phyloP scores from a whole-genome alignment of 2,888 invertebrate species.

The Lycophotia porphyrea region DNA sequence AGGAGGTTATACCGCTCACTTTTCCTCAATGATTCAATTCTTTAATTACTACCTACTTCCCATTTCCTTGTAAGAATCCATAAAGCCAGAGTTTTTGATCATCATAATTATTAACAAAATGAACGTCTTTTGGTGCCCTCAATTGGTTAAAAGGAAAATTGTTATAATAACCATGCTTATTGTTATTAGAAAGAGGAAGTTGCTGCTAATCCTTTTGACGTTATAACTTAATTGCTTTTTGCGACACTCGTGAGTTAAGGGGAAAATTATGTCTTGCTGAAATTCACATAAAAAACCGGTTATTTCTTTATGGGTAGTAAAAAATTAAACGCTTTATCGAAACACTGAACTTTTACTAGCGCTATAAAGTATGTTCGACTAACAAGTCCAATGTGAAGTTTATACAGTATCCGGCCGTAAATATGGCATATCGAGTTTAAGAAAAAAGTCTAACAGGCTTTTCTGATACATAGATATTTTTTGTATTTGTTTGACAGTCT shows the following conservation, averaged over 20 bases:
- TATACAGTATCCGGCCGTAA: neutral
- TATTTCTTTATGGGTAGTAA: constrained; percentile 16
- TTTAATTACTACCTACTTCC: constrained; percentile 20
- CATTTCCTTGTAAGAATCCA: constrained; percentile 23
- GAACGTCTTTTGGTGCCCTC: neutral
- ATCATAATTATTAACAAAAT: constrained; percentile 31
- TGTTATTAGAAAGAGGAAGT: constrained; percentile 29
- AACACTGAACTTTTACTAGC: constrained; percentile 20
- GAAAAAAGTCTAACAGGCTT: neutral
- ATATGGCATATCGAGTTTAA: neutral
- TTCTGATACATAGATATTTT: too few relatives aligned
- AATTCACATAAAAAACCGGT: constrained; percentile 8
- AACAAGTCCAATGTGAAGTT: neutral
- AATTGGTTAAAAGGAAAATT: constrained; percentile 28
- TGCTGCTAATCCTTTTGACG: constrained; percentile 4
- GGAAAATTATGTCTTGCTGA: neutral
- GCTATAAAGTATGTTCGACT: neutral
- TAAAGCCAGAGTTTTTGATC: constrained; percentile 18
- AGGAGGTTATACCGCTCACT: neutral
- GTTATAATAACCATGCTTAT: constrained; percentile 2
- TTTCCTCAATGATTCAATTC: constrained; percentile 29
- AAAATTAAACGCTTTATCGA: neutral
- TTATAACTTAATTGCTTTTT: constrained; percentile 19
- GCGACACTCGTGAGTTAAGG: neutral
- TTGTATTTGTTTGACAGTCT: neutral